Evolutionary conservation across 30 jellyfish, hydroid and myxozoan genomes (phyloP).

Genomic region (Cassiopea andromeda): DNA sequence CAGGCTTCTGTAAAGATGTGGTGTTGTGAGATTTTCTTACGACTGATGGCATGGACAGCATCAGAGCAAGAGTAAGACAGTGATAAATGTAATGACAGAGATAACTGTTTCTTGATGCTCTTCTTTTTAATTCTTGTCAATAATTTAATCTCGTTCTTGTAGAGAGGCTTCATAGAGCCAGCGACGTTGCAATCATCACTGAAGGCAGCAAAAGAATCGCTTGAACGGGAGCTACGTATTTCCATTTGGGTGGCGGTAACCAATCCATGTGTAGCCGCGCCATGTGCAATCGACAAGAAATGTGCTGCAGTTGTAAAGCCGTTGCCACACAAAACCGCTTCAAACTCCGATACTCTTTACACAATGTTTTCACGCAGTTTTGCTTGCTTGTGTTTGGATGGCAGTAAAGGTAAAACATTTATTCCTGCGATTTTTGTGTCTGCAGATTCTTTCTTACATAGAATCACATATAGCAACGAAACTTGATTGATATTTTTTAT

Average conservation of each 20-base stretch:
- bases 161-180: slow-evolving; percentile 56
- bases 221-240: slow-evolving; percentile 50
- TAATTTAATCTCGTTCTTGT: not conserved
- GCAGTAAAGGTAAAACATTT: slow-evolving; percentile 58
- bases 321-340: not conserved
- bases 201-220: slow-evolving; percentile 25
- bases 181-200: slow-evolving; percentile 50
- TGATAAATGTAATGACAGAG: no score
- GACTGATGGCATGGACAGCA: no score
- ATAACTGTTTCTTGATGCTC: no score
- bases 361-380: slow-evolving; percentile 37
- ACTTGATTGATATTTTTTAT: no score
- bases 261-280: slow-evolving; percentile 70
- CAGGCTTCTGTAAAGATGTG: no score
- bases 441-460: no score
- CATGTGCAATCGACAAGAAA: slow-evolving; percentile 74
- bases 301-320: slow-evolving; percentile 72
- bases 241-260: slow-evolving; percentile 53
- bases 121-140: not conserved
- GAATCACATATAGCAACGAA: no score
- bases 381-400: slow-evolving; percentile 74
- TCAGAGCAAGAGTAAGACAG: no score
- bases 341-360: slow-evolving; percentile 18
- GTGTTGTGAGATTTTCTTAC: no score
- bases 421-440: not conserved